Conservation (phyloP, 1,140 invertebrate genomes). For the Acromyrmex echinatior region DNA sequence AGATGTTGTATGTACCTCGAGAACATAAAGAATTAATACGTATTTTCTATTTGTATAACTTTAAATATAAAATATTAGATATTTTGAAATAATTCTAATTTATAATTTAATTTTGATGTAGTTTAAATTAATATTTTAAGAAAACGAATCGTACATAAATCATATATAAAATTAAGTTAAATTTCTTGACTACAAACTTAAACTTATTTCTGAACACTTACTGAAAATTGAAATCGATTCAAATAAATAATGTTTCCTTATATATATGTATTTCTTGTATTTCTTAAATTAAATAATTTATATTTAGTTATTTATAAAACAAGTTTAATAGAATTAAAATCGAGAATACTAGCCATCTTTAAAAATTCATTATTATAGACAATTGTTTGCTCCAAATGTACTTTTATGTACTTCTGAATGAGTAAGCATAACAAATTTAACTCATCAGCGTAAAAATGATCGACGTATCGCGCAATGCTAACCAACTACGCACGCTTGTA, state of each 20-base stretch:
- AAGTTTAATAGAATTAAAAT: background rate
- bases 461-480: background rate
- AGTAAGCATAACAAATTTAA: constrained; percentile 21
- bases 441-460: constrained; percentile 31
- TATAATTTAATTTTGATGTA: background rate
- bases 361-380: background rate
- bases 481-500: constrained; percentile 13
- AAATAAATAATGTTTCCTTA: background rate
- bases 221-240: background rate
- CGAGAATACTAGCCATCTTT: background rate
- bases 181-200: constrained; percentile 12
- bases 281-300: background rate
- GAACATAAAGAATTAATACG: background rate
- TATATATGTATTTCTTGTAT: background rate
- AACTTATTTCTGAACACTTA: background rate
- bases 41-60: background rate
- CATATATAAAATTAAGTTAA: background rate
- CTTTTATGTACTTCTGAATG: background rate
- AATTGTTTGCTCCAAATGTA: background rate
- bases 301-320: background rate
- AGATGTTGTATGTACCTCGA: background rate
- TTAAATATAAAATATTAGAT: background rate
- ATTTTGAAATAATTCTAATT: background rate
- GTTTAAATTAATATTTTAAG: background rate
- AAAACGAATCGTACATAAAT: background rate